Base-by-base conservation (phyloP, 1,140 invertebrate species). In the Caenorhabditis latens region DNA sequence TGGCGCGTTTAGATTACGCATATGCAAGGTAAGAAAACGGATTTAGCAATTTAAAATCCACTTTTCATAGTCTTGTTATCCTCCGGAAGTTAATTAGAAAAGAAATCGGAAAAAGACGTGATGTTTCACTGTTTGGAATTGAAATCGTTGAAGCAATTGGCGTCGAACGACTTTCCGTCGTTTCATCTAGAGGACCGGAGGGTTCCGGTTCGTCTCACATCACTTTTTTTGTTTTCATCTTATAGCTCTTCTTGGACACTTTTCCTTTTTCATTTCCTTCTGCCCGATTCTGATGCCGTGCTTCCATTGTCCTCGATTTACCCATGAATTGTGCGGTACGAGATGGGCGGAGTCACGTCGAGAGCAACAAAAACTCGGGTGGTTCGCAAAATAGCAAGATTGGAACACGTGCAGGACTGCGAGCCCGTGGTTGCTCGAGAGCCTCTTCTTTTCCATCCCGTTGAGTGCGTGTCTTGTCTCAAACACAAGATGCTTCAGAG, bases 1-100 rank as follows among this genome's bases (percentile, higher is more conserved):
- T 79, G 71, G 71, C 71, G 71, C 71, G 71, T 48, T 79, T 79
- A 79, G 71, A 79, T 46, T 79, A 79, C 71, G 71, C 71, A 79
- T 79, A 79, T 79, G 71, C 71, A 79, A 79, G 71, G 71, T 79
- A 24, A 79, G 71, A 21, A 40, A 42, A 79, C 46, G 46, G 46
- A 53, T 24, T 79, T 79, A 71, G 65, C 65, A 43, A 71, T 46
- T 71, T 16, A 8, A 46, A 79, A 79, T 79, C 71, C 71, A 32
- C 71, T 50, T 71, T 43, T 43, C 65, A 71, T 71, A 32, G 65
- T 50, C 14, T 79, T 71, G 13, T 50, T 50, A 8, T 79, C 21
- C 46, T 79, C 71, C 71, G n/a, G 71, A 79, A 79, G 71, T 79
- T 79, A 79, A 79, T 79, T 79, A 79, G 71, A 53, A 79, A 79